Base-by-base conservation (phyloP, 2,113 vertebrate genomes). In the Tetrax tetrax region DNA sequence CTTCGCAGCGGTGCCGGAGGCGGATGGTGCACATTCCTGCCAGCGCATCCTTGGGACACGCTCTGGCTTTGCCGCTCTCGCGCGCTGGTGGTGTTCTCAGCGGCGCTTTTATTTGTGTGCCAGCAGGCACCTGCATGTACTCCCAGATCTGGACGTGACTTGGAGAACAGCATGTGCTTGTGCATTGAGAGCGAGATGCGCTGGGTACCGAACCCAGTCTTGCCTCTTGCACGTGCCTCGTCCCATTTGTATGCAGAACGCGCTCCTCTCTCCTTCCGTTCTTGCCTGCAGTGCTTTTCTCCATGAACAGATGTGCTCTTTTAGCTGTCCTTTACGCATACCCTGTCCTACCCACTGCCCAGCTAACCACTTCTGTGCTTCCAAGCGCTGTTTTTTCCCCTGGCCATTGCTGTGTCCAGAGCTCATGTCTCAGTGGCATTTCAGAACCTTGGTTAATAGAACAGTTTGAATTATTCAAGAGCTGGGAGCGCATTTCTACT, bases 391-490 rank as follows among this genome's bases (percentile, higher is more conserved):
- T 90, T 88, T 41, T 90, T 80, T 33, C 59, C 89, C 74, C 88
- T 79, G 92, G 43, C 61, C 24, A 0, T 59, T 77, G 79, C 68
- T 93, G 71, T 77, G 92, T 95, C 96, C 94, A 91, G 70, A 61
- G 83, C 83, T 91, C 5, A 0, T 80, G 83, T 80, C 95, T 95
- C 48, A 0, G 29, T 95, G 93, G 80, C 68, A 65, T 95, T 97
- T 96, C 87, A 97, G 92, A 92, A 83, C 94, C 78, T 94, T 91
- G 92, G 90, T 95, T 95, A 91, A 97, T 92, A 94, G 93, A 95
- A 56, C 86, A 33, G 54, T 86, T 78, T 98, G 84, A 97, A 98
- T 97, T 97, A 98, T 98, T 96, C 86, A 97, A 87, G 64, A 91
- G 61, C 71, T 78, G 93, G 89, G 89, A 95, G 83, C 22, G 3